phyloP scores from a whole-genome alignment of 2,113 vertebrate genomes.

The Pseudolaguvia tuberculata region DNA sequence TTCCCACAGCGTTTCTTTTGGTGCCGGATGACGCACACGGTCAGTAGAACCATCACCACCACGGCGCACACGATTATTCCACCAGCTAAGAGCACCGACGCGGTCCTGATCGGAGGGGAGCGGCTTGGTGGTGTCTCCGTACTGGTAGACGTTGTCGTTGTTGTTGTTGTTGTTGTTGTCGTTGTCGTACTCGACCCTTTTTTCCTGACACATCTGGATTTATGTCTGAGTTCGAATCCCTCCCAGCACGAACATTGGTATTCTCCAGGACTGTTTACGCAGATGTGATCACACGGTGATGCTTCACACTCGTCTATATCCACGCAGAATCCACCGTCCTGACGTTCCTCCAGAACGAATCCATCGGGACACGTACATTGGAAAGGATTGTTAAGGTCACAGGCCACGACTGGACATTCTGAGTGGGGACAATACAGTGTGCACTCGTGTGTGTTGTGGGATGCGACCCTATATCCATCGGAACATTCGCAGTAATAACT shows the following conservation, averaged over 20 bases:
- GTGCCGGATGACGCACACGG: slow-evolving; percentile 52
- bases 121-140: neutral
- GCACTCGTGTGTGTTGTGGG: slow-evolving; percentile 38
- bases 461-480: slow-evolving; percentile 30
- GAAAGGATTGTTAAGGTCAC: slow-evolving; percentile 57
- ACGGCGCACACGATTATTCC: slow-evolving; percentile 55
- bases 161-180: too few relatives aligned
- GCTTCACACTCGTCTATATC: slow-evolving; percentile 60
- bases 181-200: slow-evolving; percentile 21
- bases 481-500: slow-evolving; percentile 59
- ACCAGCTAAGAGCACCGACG: slow-evolving; percentile 41
- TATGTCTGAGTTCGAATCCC: slow-evolving; percentile 41
- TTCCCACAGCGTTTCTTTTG: slow-evolving; percentile 38
- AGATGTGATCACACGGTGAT: slow-evolving; percentile 30
- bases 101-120: neutral
- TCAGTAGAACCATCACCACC: slow-evolving; percentile 45
- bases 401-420: slow-evolving; percentile 54
- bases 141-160: neutral
- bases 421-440: slow-evolving; percentile 44
- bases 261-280: slow-evolving; percentile 58
- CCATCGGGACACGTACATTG: slow-evolving; percentile 61
- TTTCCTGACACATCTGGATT: slow-evolving; percentile 29
- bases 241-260: slow-evolving; percentile 52
- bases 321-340: rapidly evolving
- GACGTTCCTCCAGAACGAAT: slow-evolving; percentile 48